phyloP scores from a whole-genome alignment of 2,797 vertebrate genomes.

The Eulemur albifrons region DNA sequence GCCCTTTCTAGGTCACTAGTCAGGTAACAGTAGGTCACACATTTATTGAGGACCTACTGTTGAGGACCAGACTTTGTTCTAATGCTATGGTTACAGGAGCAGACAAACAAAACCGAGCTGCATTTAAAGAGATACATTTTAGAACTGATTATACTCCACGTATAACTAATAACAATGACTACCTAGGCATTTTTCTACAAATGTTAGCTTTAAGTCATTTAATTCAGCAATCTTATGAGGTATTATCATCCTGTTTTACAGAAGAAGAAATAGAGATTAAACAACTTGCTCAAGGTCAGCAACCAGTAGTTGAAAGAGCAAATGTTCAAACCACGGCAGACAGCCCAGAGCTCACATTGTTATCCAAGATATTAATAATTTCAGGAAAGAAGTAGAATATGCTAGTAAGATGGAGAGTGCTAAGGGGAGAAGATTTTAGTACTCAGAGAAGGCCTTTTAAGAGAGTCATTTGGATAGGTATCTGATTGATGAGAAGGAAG shows the following conservation, averaged over 20 bases:
- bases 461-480: background rate
- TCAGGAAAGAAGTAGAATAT: background rate
- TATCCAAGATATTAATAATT: background rate
- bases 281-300: background rate
- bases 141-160: background rate
- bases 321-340: background rate
- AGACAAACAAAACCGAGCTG: background rate
- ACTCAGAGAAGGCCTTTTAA: background rate
- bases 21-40: background rate
- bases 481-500: background rate
- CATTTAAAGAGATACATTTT: conserved; percentile 11
- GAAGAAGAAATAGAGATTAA: background rate
- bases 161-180: background rate
- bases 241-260: background rate
- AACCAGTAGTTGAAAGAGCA: background rate
- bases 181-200: background rate
- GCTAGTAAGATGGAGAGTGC: background rate
- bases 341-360: background rate
- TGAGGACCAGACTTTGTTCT: background rate
- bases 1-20: background rate
- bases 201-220: background rate
- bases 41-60: background rate
- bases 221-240: background rate
- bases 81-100: background rate
- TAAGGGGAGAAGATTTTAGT: background rate